A percentile compares a stretch with the other conserved stretches of the same genome.
Evolutionary conservation across 1,140 invertebrate species (phyloP).

Genomic region (Drosophila leontia): DNA sequence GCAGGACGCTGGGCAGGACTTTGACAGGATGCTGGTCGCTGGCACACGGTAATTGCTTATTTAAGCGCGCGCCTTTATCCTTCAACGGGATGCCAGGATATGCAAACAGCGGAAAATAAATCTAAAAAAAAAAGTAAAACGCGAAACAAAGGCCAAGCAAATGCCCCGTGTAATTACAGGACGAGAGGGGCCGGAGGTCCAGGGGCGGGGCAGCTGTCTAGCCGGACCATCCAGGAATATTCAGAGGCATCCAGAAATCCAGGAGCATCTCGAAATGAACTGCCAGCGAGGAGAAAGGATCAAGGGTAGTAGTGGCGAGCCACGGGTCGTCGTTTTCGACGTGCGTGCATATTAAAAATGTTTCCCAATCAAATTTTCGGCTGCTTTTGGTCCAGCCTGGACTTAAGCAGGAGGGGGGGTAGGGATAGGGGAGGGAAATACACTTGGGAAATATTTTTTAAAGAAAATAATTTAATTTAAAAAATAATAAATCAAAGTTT

Average conservation of each 20-base stretch:
- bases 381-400: constrained; percentile 30
- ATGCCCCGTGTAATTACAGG: constrained; percentile 78
- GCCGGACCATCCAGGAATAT: constrained; percentile 46
- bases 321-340: constrained; percentile 34
- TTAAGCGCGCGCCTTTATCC: constrained; percentile 79
- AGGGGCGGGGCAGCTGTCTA: constrained; percentile 69
- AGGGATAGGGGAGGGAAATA: neutral
- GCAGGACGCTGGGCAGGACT: constrained; percentile 71
- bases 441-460: neutral
- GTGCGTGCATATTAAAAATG: constrained; percentile 83
- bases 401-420: neutral
- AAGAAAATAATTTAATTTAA: neutral
- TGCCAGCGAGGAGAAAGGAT: constrained; percentile 29
- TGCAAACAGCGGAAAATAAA: constrained; percentile 43
- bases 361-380: constrained; percentile 61
- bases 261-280: constrained; percentile 66
- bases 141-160: constrained; percentile 70
- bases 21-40: constrained; percentile 73
- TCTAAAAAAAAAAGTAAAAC: constrained; percentile 26
- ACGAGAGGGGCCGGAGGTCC: neutral
- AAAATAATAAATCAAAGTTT: neutral
- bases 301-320: constrained; percentile 19
- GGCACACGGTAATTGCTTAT: constrained; percentile 80
- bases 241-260: constrained; percentile 27
- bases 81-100: constrained; percentile 68